A percentile compares a stretch with the other conserved stretches of the same genome.
Conservation (phyloP, 2,113 vertebrate genomes). For the Myxocyprinus asiaticus region DNA sequence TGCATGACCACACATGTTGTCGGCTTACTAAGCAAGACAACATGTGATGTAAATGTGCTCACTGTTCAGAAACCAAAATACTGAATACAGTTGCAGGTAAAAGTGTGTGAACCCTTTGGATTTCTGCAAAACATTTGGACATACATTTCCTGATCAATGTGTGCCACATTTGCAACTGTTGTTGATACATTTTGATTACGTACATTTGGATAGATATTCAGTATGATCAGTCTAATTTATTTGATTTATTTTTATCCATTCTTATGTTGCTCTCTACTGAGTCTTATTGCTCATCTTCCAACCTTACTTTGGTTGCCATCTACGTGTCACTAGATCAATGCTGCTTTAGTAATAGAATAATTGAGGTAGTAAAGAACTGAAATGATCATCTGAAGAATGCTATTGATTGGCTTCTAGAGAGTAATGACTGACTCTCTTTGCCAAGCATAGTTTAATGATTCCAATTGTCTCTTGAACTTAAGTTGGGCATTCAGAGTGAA, state of each 20-base stretch:
- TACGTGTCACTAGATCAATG: slow-evolving; percentile 30
- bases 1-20: no score
- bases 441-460: slow-evolving; percentile 14
- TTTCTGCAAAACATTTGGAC: no score
- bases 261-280: not conserved
- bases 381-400: slow-evolving; percentile 15
- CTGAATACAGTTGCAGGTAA: no score
- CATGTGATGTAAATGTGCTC: no score
- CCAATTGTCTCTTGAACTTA: slow-evolving; percentile 15
- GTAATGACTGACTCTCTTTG: not conserved
- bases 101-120: no score
- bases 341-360: slow-evolving; percentile 26
- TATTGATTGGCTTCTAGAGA: slow-evolving; percentile 7
- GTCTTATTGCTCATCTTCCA: not conserved
- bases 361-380: slow-evolving; percentile 27
- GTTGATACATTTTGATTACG: not conserved
- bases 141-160: no score
- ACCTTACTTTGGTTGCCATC: not conserved
- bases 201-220: no score
- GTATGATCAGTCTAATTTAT: not conserved
- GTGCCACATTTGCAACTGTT: no score
- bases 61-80: no score
- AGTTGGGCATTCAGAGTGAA: not conserved
- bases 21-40: no score
- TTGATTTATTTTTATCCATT: not conserved